Percentiles rank a stretch among this genome's conserved stretches.
Evolutionary conservation across 2,888 invertebrate species (phyloP).

Genomic region (Geotrupes spiniger): DNA sequence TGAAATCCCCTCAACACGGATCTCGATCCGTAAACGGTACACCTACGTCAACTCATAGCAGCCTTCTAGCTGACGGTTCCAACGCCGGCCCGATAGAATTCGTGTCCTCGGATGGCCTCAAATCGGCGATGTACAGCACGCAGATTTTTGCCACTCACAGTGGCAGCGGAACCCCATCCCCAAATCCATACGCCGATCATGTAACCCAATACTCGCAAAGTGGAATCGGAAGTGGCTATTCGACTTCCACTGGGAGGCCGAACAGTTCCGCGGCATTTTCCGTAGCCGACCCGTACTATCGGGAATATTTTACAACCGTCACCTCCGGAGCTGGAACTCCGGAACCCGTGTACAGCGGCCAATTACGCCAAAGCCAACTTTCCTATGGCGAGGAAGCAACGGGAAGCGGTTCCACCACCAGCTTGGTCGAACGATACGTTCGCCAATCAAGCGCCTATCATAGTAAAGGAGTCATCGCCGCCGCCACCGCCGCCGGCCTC

Average conservation of each 20-base stretch:
- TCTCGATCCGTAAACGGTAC: slow-evolving; percentile 67
- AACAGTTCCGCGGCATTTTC: slow-evolving; percentile 58
- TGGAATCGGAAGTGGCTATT: slow-evolving; percentile 51
- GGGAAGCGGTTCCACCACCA: slow-evolving; percentile 56
- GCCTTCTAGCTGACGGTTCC: slow-evolving; percentile 58
- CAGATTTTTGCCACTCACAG: slow-evolving; percentile 64
- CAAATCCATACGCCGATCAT: slow-evolving; percentile 57
- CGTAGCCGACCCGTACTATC: slow-evolving; percentile 71
- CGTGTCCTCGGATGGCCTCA: slow-evolving; percentile 53
- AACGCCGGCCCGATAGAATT: slow-evolving; percentile 51
- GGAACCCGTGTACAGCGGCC: slow-evolving; percentile 52
- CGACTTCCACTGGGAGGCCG: slow-evolving; percentile 44
- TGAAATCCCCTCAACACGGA: slow-evolving; percentile 64
- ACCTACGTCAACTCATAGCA: slow-evolving; percentile 63
- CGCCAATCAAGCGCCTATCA: slow-evolving; percentile 65
- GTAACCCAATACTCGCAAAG: slow-evolving; percentile 45
- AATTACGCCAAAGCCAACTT: slow-evolving; percentile 53
- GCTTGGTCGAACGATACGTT: slow-evolving; percentile 67
- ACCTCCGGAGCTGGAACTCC: slow-evolving; percentile 57
- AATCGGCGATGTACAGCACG: slow-evolving; percentile 61
- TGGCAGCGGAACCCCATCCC: slow-evolving; percentile 62
- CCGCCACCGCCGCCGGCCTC: slow-evolving; percentile 74
- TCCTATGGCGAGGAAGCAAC: slow-evolving; percentile 57
- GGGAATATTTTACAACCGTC: slow-evolving; percentile 71
- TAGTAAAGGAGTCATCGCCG: slow-evolving; percentile 69